Conservation (phyloP, 2,888 invertebrate species). For the Selenia dentaria region DNA sequence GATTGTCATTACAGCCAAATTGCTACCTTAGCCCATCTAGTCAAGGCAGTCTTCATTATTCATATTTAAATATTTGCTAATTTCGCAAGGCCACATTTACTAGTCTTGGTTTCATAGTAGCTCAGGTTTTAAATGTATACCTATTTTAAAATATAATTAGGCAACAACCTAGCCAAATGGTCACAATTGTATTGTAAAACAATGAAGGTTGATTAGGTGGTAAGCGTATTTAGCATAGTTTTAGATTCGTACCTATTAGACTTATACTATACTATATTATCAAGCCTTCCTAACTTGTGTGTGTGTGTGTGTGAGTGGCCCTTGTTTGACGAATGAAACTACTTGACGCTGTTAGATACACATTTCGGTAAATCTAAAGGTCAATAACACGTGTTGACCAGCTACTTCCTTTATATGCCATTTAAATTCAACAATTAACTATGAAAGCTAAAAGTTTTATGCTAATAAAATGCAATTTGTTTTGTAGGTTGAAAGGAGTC, state of each 20-base stretch:
- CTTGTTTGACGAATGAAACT: constrained; percentile 19
- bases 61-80: constrained; percentile 66
- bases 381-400: constrained; percentile 51
- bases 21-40: constrained; percentile 53
- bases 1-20: constrained; percentile 48
- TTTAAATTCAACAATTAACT: constrained; percentile 67
- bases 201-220: constrained; percentile 20
- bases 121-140: constrained; percentile 31
- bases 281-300: constrained; percentile 1
- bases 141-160: constrained; percentile 37
- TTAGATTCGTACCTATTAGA: not conserved
- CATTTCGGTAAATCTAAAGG: constrained; percentile 51
- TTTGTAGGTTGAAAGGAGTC: constrained; percentile 78
- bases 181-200: constrained; percentile 27
- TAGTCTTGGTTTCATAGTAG: constrained; percentile 37
- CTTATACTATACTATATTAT: not conserved
- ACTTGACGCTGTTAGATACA: constrained; percentile 28
- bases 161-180: constrained; percentile 19
- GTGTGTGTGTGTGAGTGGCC: constrained; percentile 7
- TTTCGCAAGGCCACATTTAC: constrained; percentile 59
- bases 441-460: constrained; percentile 75
- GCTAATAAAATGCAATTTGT: constrained; percentile 80
- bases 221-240: constrained; percentile 5
- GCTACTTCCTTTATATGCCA: constrained; percentile 58
- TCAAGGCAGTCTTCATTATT: constrained; percentile 62